Evolutionary conservation across 2,797 vertebrate genomes (phyloP).

Genomic region (Dendrocincla tyrannina): DNA sequence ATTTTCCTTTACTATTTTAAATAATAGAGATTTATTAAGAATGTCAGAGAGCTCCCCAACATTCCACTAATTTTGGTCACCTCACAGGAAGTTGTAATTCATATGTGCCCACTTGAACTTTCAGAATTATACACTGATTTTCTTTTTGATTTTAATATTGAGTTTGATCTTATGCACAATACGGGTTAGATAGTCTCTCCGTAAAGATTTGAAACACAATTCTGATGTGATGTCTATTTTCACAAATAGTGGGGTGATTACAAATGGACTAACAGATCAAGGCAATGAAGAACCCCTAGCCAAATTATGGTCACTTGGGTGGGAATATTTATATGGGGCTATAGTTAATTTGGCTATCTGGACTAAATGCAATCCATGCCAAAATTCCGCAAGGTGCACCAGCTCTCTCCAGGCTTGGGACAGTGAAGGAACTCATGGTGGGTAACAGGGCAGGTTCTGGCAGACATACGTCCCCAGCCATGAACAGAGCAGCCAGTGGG

Average conservation of each 20-base stretch:
- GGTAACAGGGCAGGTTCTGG: neutral
- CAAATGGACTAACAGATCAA: neutral
- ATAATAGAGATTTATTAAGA: neutral
- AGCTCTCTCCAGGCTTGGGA: neutral
- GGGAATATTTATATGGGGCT: neutral
- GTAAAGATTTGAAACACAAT: neutral
- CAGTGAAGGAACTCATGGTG: fast-evolving
- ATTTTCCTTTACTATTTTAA: neutral
- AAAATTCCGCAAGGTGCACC: neutral
- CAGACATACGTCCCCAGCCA: neutral
- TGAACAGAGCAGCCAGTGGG: fast-evolving
- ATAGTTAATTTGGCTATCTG: neutral
- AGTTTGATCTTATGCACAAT: neutral
- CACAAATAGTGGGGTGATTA: neutral
- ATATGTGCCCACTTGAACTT: neutral
- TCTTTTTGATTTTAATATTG: neutral
- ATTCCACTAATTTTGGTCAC: neutral
- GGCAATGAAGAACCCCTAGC: neutral
- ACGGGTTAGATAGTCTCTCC: neutral
- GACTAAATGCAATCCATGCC: neutral
- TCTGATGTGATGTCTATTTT: neutral
- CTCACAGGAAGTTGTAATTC: neutral
- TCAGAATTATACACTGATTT: neutral
- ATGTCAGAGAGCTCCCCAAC: neutral
- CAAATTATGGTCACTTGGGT: neutral